A percentile compares a stretch with the other conserved stretches of the same genome.
phyloP scores from a whole-genome alignment of 2,797 vertebrate genomes.

The Thaleichthys pacificus region DNA sequence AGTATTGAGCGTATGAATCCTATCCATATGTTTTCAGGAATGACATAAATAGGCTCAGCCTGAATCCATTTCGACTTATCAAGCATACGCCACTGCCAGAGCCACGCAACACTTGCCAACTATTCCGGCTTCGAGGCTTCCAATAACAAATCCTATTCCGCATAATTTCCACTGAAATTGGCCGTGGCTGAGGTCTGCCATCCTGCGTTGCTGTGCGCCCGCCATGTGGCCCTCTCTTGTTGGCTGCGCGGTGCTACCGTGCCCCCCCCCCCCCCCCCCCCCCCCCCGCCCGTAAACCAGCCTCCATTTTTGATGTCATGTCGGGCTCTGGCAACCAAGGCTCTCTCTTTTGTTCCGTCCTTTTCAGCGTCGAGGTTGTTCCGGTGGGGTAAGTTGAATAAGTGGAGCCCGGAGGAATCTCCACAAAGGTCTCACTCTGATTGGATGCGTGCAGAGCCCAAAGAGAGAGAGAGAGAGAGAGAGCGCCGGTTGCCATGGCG shows the following conservation, averaged over 20 bases:
- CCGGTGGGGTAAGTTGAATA: conserved; percentile 77
- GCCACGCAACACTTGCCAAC: conserved; percentile 65
- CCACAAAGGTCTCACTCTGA: conserved; percentile 82
- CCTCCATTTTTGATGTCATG: conserved; percentile 59
- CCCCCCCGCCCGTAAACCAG: conserved; percentile 52
- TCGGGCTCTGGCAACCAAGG: conserved; percentile 58
- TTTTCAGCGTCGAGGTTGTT: conserved; percentile 72
- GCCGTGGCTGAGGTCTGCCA: conserved; percentile 59
- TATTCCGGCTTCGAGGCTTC: conserved; percentile 67
- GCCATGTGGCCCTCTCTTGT: conserved; percentile 43
- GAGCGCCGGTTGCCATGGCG: conserved; percentile 79
- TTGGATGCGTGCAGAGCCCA: conserved; percentile 78
- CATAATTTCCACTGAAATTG: conserved; percentile 73
- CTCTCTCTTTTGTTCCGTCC: conserved; percentile 71
- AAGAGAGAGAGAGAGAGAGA: conserved; percentile 62
- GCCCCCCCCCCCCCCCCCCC: conserved; percentile 39
- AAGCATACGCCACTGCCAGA: conserved; percentile 71
- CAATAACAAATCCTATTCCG: conserved; percentile 73
- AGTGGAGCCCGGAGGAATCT: conserved; percentile 80
- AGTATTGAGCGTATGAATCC: conserved; percentile 73
- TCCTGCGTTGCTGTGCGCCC: conserved; percentile 54
- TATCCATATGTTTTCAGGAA: conserved; percentile 80
- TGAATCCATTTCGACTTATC: conserved; percentile 77
- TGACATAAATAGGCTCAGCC: conserved; percentile 78
- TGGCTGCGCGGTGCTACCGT: conserved; percentile 57